phyloP scores from a whole-genome alignment of 2,797 vertebrate genomes.

The Hypotaenidia philippensis region DNA sequence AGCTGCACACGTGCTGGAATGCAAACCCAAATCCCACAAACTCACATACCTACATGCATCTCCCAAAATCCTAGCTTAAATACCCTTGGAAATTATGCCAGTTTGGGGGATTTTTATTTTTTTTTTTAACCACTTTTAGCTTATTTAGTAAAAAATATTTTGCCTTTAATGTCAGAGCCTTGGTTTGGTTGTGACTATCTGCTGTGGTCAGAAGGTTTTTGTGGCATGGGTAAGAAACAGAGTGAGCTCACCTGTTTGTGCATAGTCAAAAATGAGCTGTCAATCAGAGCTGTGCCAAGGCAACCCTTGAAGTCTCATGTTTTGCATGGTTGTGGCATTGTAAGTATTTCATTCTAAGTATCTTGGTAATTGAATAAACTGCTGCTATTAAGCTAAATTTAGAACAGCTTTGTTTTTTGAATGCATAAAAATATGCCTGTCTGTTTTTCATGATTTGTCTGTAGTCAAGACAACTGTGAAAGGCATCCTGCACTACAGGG shows the following conservation, averaged over 20 bases:
- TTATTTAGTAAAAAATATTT: neutral
- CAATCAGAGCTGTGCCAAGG: fast-evolving
- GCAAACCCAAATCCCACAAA: neutral
- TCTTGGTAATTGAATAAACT: neutral
- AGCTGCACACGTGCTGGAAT: neutral
- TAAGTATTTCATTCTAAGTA: neutral
- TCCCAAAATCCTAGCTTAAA: neutral
- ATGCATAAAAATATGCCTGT: neutral
- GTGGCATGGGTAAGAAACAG: neutral
- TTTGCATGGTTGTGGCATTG: neutral
- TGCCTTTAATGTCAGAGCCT: neutral
- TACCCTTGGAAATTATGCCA: neutral
- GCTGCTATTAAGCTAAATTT: constrained; percentile 13
- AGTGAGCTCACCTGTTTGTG: neutral
- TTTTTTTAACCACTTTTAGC: neutral
- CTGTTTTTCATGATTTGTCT: constrained; percentile 28
- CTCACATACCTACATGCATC: neutral
- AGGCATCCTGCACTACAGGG: neutral
- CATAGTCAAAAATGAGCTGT: neutral
- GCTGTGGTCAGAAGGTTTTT: neutral
- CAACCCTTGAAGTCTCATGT: neutral
- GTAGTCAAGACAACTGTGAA: constrained; percentile 46
- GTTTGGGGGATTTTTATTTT: fast-evolving
- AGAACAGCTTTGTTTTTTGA: neutral
- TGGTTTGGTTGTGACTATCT: neutral